These are phyloP conservation scores for Oryzias dopingdopingensis DNA, from an alignment of 2,797 vertebrate species.

Conservation along the genomic window DNA sequence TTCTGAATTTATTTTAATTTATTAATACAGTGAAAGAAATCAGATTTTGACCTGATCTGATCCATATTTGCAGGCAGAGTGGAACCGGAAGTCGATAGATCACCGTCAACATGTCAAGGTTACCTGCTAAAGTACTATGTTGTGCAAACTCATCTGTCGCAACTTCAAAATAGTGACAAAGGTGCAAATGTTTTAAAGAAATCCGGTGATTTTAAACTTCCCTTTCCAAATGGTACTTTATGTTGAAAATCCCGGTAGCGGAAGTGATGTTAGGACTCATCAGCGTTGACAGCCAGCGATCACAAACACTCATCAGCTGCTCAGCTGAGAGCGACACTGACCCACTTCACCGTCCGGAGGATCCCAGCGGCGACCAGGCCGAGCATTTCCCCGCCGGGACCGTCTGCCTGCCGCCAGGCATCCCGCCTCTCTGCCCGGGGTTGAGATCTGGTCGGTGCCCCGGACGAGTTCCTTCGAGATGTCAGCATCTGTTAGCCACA, in stretches of 20 bases:
- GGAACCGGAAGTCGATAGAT: no score
- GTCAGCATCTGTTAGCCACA: conserved; percentile 65
- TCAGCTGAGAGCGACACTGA: conserved; percentile 33
- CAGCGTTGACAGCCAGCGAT: conserved; percentile 2
- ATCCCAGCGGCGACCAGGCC: not conserved
- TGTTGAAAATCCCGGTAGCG: conserved; percentile 37
- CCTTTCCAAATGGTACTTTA: conserved; percentile 8
- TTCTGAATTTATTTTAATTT: no score
- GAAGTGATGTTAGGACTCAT: not conserved
- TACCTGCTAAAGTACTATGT: no score
- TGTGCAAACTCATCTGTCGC: no score
- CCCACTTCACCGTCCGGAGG: conserved; percentile 45
- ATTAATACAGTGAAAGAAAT: no score
- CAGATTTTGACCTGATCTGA: no score
- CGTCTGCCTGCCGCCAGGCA: no score
- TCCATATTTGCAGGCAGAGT: no score
- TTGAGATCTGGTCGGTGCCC: not conserved
- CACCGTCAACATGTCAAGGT: no score
- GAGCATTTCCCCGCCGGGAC: not conserved
- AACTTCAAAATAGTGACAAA: not conserved
- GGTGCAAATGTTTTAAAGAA: not conserved
- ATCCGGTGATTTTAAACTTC: not conserved
- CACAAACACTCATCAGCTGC: conserved; percentile 47
- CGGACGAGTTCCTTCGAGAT: conserved; percentile 8
- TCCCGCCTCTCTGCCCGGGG: not conserved